A percentile compares a stretch with the other conserved stretches of the same genome.
Conservation (phyloP, 2,888 invertebrate genomes). For the Keiferia lycopersicella region DNA sequence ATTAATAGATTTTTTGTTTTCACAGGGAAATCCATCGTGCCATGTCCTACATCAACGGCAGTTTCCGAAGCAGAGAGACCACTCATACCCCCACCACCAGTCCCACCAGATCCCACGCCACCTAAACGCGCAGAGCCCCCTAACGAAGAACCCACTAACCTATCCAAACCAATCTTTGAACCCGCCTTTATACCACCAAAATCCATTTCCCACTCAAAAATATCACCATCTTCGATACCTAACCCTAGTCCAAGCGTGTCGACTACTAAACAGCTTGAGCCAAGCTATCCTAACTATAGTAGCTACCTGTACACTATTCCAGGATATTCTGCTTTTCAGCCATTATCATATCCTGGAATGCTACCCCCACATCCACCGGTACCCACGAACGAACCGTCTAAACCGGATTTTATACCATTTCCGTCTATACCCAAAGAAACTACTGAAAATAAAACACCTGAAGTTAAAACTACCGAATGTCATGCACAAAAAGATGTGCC, state of each 20-base stretch:
- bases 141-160: constrained; percentile 46
- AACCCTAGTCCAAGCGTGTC: constrained; percentile 72
- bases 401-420: constrained; percentile 48
- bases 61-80: constrained; percentile 5
- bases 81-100: constrained; percentile 25
- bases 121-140: constrained; percentile 53
- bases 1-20: constrained; percentile 15
- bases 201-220: constrained; percentile 66
- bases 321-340: constrained; percentile 75
- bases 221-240: constrained; percentile 75
- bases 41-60: not conserved
- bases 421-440: constrained; percentile 30
- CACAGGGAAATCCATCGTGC: constrained; percentile 20
- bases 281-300: constrained; percentile 63
- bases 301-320: constrained; percentile 71
- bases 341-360: constrained; percentile 57
- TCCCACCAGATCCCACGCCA: constrained; percentile 43
- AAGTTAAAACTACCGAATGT: constrained; percentile 37
- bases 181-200: constrained; percentile 57
- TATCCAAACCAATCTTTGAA: constrained; percentile 46
- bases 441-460: constrained; percentile 38
- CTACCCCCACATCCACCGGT: constrained; percentile 48
- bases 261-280: constrained; percentile 59
- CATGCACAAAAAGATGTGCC: constrained; percentile 36
- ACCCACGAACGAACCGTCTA: constrained; percentile 41